Base-by-base conservation (phyloP, 2,888 invertebrate genomes). In the Halictus ligatus region DNA sequence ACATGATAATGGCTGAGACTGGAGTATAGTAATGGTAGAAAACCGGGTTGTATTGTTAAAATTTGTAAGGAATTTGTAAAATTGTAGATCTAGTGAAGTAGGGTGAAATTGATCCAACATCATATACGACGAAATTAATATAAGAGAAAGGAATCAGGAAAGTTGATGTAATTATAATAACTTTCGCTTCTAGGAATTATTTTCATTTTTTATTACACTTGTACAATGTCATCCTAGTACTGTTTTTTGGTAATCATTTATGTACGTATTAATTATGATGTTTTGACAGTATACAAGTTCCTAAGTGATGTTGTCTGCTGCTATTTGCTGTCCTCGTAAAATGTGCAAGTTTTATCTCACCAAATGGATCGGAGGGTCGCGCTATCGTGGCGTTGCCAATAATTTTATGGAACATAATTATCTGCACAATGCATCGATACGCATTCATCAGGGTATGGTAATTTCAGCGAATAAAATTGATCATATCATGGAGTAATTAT, bases 381-480 rank as follows among this genome's bases (percentile, higher is more conserved):
- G 48, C 8, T 29, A 54, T 13, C n/a, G 18, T 12, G 29, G n/a
- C 46, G 43, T 71, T n/a, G 74, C 74, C 60, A 48, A 78, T 71
- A 78, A 78, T 84, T 78, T 71, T 78, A 25, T 25, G 48, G 40
- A 40, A 78, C 69, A 35, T 83, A 69, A 83, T 71, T 78, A 83
- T 71, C 74, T 40, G 46, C 71, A 58, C 69, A 60, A 78, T 71
- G 84, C 78, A 71, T 78, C 74, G 75, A 75, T 78, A 75, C 40
- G 78, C 78, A 75, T 78, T 69, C 58, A 69, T 5, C 77, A 15
- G 46, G 13, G n/a, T 21, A 69, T 74, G 73, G 78, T 74, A 83
- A 84, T 84, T 71, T 40, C 58, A 2, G 25, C 40, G 74, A 78
- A 84, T 84, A 83, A 83, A 84, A 84, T 84, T 83, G 58, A 75